These are phyloP conservation scores for Anthopleura sola DNA, from an alignment of 64 coral and sea anemone genomes.

Conservation along the genomic window DNA sequence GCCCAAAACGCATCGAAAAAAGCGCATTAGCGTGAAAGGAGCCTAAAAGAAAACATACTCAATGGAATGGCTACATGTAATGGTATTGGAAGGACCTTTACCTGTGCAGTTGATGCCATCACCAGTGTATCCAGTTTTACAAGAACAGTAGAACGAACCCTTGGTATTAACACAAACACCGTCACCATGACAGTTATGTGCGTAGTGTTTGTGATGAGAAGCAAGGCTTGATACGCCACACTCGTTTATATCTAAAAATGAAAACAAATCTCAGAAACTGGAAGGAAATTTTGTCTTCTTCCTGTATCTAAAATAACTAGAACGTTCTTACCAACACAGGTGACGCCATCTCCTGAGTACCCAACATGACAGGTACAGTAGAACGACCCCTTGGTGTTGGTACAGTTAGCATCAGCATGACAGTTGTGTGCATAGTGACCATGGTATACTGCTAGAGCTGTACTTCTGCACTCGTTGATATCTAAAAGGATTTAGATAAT, in stretches of 20 bases:
- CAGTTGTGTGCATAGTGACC: slow-evolving; percentile 55
- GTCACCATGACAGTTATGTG: slow-evolving; percentile 66
- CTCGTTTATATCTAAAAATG: slow-evolving; percentile 71
- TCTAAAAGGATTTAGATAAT: slow-evolving; percentile 6
- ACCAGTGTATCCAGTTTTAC: slow-evolving; percentile 65
- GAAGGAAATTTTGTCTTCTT: neutral
- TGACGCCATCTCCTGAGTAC: slow-evolving; percentile 74
- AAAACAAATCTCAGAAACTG: neutral
- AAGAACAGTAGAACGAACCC: slow-evolving; percentile 77
- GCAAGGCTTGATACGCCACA: slow-evolving; percentile 36
- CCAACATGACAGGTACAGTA: slow-evolving; percentile 76
- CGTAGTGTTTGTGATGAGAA: slow-evolving; percentile 31
- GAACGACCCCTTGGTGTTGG: slow-evolving; percentile 88
- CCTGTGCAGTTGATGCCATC: slow-evolving; percentile 74
- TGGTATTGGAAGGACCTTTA: neutral
- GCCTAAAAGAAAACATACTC: too few species aligned
- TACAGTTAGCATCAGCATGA: slow-evolving; percentile 54
- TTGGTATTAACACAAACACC: slow-evolving; percentile 73
- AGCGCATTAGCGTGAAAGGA: too few species aligned
- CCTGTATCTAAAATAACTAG: neutral
- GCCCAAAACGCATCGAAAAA: too few species aligned
- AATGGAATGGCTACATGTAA: too few species aligned
- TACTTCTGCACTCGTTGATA: slow-evolving; percentile 56
- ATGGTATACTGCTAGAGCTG: slow-evolving; percentile 30
- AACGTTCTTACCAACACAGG: slow-evolving; percentile 51